Conservation (phyloP, 2,113 vertebrate species). For the Actenoides hombroni region DNA sequence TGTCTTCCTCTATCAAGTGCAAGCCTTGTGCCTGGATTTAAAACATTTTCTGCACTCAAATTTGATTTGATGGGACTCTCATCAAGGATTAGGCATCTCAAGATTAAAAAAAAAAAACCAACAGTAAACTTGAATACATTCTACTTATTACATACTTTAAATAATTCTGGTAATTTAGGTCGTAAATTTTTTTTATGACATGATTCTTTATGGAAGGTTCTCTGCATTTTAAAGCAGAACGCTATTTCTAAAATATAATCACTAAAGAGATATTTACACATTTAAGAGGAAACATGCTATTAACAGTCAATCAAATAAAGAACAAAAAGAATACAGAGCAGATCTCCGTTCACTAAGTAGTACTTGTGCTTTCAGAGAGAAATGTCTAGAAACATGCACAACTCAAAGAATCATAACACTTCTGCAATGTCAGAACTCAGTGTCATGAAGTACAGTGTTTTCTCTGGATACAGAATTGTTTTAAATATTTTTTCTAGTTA, state of each 20-base stretch:
- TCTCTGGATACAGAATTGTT: background rate
- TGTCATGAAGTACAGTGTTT: background rate
- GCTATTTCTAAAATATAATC: background rate
- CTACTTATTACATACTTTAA: background rate
- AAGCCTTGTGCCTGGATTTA: background rate
- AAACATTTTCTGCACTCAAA: background rate
- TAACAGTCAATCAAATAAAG: background rate
- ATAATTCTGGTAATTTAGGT: background rate
- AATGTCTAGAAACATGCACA: background rate
- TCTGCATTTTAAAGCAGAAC: background rate
- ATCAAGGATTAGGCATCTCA: background rate
- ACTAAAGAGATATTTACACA: background rate
- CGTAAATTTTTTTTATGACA: background rate
- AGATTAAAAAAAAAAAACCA: background rate
- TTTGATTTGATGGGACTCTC: background rate
- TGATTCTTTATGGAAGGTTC: background rate
- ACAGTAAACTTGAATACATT: background rate
- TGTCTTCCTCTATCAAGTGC: background rate
- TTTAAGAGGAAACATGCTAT: background rate
- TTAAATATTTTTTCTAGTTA: background rate
- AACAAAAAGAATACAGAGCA: background rate
- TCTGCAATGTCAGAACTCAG: background rate
- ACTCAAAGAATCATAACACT: background rate
- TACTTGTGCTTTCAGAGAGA: background rate
- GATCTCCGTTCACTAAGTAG: background rate